These are phyloP conservation scores for Pachycephala philippinensis DNA, from an alignment of 2,113 vertebrate genomes.

Conservation along the genomic window DNA sequence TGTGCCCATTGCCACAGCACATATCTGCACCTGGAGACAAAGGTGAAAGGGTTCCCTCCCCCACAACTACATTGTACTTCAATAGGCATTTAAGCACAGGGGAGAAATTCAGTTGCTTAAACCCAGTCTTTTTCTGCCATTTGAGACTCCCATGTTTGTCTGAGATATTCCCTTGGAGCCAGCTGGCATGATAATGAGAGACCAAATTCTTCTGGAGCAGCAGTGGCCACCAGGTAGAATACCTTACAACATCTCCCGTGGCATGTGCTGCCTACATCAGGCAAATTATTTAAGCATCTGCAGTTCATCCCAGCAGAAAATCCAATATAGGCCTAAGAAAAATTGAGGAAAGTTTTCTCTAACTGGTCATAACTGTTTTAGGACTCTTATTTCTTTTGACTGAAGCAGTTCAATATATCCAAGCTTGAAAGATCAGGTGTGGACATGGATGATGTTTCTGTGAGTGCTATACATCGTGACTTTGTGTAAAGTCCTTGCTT, in stretches of 20 bases:
- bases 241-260: neutral
- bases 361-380: neutral
- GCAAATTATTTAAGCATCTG: neutral
- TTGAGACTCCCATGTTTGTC: neutral
- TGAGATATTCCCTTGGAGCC: neutral
- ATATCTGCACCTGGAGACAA: neutral
- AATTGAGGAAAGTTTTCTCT: neutral
- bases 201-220: neutral
- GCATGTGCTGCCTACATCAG: neutral
- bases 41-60: neutral
- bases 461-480: neutral
- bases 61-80: neutral
- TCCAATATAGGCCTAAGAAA: neutral
- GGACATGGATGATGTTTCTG: neutral
- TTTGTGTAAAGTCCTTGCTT: neutral
- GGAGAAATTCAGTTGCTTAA: neutral
- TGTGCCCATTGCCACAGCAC: neutral
- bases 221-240: neutral
- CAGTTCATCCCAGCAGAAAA: neutral
- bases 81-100: neutral
- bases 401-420: neutral
- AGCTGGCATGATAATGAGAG: neutral
- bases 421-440: neutral
- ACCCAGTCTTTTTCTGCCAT: neutral
- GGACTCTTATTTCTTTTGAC: neutral